Conservation (phyloP, 2,113 vertebrate genomes). For the Bolborhynchus lineola region DNA sequence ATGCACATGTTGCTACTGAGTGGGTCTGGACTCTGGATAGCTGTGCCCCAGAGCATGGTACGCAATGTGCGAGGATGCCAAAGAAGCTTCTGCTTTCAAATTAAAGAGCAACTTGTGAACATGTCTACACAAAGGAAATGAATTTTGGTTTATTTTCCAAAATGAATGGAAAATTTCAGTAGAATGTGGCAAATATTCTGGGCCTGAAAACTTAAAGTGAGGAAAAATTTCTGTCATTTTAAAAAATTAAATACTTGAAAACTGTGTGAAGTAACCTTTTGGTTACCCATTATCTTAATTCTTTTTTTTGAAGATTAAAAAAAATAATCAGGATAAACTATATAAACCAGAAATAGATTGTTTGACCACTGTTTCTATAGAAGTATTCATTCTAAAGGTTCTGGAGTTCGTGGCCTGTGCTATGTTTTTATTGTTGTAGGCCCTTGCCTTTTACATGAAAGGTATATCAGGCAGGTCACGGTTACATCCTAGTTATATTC, state of each 20-base stretch:
- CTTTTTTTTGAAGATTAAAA: background rate
- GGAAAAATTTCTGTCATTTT: background rate
- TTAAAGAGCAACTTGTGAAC: background rate
- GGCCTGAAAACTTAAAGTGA: background rate
- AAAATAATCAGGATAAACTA: background rate
- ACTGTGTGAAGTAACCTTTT: background rate
- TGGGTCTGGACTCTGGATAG: background rate
- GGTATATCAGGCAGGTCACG: background rate
- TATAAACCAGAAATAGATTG: background rate
- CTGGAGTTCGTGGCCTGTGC: background rate
- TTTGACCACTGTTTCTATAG: background rate
- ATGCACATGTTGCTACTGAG: background rate
- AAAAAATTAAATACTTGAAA: background rate
- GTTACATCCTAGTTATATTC: background rate
- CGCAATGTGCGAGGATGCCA: background rate
- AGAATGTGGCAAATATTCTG: background rate
- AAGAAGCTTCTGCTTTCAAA: background rate
- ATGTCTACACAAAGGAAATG: background rate
- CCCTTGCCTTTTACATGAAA: background rate
- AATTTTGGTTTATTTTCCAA: background rate
- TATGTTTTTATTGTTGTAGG: background rate
- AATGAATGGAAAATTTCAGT: background rate
- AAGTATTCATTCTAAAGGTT: background rate
- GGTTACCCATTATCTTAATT: background rate
- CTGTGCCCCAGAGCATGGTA: background rate